Percentiles rank a stretch among this genome's conserved stretches.
These are phyloP conservation scores for Riptortus pedestris DNA, from an alignment of 1,140 invertebrate genomes.

Conservation along the genomic window DNA sequence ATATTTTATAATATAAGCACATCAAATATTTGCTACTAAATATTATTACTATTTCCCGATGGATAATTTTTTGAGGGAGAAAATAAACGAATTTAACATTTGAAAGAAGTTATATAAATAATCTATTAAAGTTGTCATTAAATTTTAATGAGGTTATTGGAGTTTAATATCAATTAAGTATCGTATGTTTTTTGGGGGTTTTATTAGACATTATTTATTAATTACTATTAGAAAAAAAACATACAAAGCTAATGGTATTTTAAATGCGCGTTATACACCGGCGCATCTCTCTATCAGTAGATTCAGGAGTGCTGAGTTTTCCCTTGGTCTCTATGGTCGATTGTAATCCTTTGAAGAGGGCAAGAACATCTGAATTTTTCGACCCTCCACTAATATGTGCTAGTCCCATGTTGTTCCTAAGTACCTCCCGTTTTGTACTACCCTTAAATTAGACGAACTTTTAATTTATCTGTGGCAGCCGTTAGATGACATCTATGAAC, in stretches of 20 bases:
- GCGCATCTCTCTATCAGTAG: slow-evolving; percentile 6
- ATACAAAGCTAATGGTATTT: background rate
- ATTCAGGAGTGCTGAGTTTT: background rate
- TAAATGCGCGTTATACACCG: background rate
- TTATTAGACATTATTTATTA: too few relatives aligned
- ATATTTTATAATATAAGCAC: too few relatives aligned
- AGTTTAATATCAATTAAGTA: too few relatives aligned
- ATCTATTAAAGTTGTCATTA: too few relatives aligned
- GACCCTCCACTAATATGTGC: background rate
- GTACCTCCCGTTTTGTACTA: background rate
- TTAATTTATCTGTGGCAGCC: background rate
- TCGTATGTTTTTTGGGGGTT: too few relatives aligned
- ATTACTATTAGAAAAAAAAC: too few relatives aligned
- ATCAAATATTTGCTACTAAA: too few relatives aligned
- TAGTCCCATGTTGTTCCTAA: slow-evolving; percentile 13
- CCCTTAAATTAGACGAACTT: background rate
- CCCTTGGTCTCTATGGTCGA: background rate
- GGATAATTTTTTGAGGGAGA: too few relatives aligned
- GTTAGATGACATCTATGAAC: background rate
- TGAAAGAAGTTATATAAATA: too few relatives aligned
- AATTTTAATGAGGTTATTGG: too few relatives aligned
- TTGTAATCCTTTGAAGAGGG: background rate
- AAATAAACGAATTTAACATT: too few relatives aligned
- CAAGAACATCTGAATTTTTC: background rate
- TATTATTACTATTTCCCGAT: too few relatives aligned